These are phyloP conservation scores for Hydrozoanthus tunicans DNA, from an alignment of 64 coral and sea anemone species.

Conservation along the genomic window DNA sequence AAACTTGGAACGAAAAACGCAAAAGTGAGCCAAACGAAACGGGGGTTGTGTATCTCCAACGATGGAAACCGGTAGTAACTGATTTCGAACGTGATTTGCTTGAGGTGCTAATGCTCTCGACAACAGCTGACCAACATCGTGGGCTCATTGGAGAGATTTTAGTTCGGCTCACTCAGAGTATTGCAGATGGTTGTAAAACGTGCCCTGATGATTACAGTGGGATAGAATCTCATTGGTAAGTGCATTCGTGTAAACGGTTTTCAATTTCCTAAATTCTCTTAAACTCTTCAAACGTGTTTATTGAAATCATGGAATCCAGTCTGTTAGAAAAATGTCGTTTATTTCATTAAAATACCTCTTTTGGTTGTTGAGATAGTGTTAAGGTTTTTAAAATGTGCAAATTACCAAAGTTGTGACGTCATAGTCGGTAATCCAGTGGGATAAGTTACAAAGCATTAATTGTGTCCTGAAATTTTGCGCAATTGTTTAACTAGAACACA, in stretches of 20 bases:
- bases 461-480: no score
- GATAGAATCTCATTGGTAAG: slow-evolving; percentile 71
- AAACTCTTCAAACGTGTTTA: no score
- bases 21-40: neutral
- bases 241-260: neutral
- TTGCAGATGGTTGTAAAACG: slow-evolving; percentile 1
- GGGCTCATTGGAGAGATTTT: slow-evolving; percentile 36
- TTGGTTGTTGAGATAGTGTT: no score
- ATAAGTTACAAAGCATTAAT: no score
- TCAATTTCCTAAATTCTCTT: no score
- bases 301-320: no score
- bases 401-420: no score
- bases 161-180: slow-evolving; percentile 50
- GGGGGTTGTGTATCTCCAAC: neutral
- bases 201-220: neutral
- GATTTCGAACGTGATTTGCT: slow-evolving; percentile 61
- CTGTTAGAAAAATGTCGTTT: no score
- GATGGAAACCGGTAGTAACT: slow-evolving; percentile 60
- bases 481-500: no score
- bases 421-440: no score
- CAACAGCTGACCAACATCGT: slow-evolving; percentile 13
- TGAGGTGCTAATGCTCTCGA: slow-evolving; percentile 38
- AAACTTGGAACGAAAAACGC: slow-evolving; percentile 31
- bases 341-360: no score
- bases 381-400: no score